Percentiles rank a stretch among this genome's conserved stretches.
phyloP scores from a whole-genome alignment of 2,797 vertebrate genomes.

The Cottoperca gobio region DNA sequence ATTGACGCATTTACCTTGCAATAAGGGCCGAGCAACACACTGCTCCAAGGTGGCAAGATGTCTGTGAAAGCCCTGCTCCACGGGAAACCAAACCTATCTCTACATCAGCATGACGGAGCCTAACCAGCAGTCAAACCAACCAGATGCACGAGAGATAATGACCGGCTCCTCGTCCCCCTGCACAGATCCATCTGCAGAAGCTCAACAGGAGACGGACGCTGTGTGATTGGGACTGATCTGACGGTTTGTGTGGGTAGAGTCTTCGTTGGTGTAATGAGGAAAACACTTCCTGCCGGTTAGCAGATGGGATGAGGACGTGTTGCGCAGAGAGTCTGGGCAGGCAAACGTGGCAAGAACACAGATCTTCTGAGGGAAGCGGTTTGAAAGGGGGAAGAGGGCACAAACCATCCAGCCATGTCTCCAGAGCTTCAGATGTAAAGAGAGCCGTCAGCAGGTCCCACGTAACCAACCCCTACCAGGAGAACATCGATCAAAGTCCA shows the following conservation, averaged over 20 bases:
- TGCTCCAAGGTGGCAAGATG: conserved; percentile 45
- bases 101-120: conserved; percentile 40
- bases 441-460: conserved; percentile 96
- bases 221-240: conserved; percentile 65
- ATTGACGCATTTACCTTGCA: conserved; percentile 35
- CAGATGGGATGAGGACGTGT: conserved; percentile 82
- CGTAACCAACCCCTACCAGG: conserved; percentile 95
- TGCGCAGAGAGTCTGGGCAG: conserved; percentile 63
- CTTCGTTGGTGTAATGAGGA: conserved; percentile 56
- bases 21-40: conserved; percentile 25
- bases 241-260: conserved; percentile 65
- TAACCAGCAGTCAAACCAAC: conserved; percentile 39
- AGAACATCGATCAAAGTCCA: conserved; percentile 97
- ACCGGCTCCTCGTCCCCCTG: conserved; percentile 38
- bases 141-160: conserved; percentile 37
- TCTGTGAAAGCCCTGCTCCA: conserved; percentile 37
- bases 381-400: conserved; percentile 18
- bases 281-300: conserved; percentile 74
- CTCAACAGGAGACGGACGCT: conserved; percentile 51
- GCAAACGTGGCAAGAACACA: conserved; percentile 68
- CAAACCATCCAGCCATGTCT: conserved; percentile 16
- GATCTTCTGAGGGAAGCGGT: conserved; percentile 42
- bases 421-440: conserved; percentile 91
- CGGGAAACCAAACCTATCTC: conserved; percentile 56
- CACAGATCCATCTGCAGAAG: conserved; percentile 52